Evolutionary conservation across 2,113 vertebrate species (phyloP).

Genomic region (Urocynchramus pylzowi): DNA sequence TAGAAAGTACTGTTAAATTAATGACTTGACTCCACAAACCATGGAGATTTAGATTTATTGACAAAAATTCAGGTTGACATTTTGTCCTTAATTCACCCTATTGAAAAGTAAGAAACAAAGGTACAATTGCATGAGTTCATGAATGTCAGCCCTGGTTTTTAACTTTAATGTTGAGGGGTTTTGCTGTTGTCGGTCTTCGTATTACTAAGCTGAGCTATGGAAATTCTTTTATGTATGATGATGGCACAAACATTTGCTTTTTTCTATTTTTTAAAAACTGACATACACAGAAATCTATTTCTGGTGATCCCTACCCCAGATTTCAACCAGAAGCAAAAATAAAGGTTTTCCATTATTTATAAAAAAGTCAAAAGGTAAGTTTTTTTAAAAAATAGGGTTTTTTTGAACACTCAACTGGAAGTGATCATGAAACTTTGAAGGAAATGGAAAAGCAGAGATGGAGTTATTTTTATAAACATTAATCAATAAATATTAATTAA

Average conservation of each 20-base stretch:
- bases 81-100: background rate
- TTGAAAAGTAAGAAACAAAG: slow-evolving; percentile 32
- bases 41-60: background rate
- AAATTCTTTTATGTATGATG: background rate
- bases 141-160: slow-evolving; percentile 5
- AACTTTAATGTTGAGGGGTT: background rate
- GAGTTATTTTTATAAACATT: background rate
- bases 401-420: background rate
- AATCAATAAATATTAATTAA: background rate
- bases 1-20: background rate
- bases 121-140: background rate
- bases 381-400: background rate
- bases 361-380: slow-evolving; percentile 14
- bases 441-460: background rate
- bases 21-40: background rate
- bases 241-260: slow-evolving; percentile 10
- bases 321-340: slow-evolving; percentile 36
- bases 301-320: background rate
- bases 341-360: slow-evolving; percentile 1
- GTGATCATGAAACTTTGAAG: background rate
- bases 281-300: slow-evolving; percentile 24
- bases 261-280: slow-evolving; percentile 7
- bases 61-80: slow-evolving; percentile 2
- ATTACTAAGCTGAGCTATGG: background rate
- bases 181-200: slow-evolving; percentile 10